Base-by-base conservation (phyloP, 2,888 invertebrate species). In the Crocallis elinguaria region DNA sequence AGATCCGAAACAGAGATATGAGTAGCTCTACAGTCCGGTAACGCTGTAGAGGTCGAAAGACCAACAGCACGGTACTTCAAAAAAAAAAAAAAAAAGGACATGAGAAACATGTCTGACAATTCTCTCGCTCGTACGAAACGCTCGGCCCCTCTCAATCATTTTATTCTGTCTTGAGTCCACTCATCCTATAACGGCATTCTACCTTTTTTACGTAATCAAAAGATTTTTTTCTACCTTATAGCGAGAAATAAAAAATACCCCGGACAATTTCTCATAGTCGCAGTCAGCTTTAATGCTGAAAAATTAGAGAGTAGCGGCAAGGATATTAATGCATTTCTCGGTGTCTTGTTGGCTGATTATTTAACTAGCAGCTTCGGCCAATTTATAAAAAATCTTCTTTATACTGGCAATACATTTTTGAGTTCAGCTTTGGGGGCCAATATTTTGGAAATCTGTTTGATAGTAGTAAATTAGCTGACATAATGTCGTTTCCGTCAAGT, bases 211-310 rank as follows among this genome's bases (percentile, higher is more conserved):
- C 17, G 13, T 32, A 35, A 16, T 30, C 12, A 27, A 35, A 33
- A 49, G n/a, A 23, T 6, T 8, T 56, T 50, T 49, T 14, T 43
- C n/a, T 25, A 7, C 25, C n/a, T 1, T n/a, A n/a, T n/a, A 41
- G 36, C 42, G 41, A 33, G 13, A 36, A 42, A 44, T 37, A 29
- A 49, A 50, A 57, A 49, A 42, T 43, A 17, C 38, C 57, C 60
- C 23, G 54, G 27, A 68, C 65, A 62, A 74, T 76, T 74, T 76
- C 66, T 77, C 70, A 71, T 65, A 51, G 64, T 62, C 67, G 65
- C 68, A 67, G 69, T 64, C 49, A 59, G 61, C 60, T 65, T 73
- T 77, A 77, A 77, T 74, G 66, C 70, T 76, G 73, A 75, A 77
- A 79, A 80, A 77, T 78, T 69, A 63, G 67, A 70, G 69, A 69